Conservation (phyloP, 2,888 invertebrate genomes). For the Blera fallax region DNA sequence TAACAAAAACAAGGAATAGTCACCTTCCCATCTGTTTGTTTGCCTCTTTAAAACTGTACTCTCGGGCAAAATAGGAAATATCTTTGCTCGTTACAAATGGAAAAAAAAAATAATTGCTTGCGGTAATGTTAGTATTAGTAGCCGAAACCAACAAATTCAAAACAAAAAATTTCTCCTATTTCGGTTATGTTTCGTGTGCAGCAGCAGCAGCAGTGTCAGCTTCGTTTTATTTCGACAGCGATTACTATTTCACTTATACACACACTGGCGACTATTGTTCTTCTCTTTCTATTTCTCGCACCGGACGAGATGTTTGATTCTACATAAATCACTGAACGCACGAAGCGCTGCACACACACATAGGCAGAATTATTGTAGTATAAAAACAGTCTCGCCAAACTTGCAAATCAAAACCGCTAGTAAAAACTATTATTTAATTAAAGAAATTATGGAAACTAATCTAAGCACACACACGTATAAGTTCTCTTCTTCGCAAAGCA, state of each 20-base stretch:
- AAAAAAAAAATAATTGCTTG: background rate
- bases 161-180: conserved; percentile 26
- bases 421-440: conserved; percentile 50
- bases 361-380: background rate
- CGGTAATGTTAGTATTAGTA: background rate
- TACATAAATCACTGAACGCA: background rate
- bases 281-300: conserved; percentile 1
- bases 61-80: background rate
- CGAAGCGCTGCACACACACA: background rate
- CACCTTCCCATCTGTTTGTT: background rate
- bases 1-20: conserved; percentile 16
- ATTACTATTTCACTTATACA: conserved; percentile 3
- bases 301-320: conserved; percentile 13
- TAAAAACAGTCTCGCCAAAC: background rate
- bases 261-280: conserved; percentile 4
- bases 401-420: conserved; percentile 23
- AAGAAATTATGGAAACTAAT: conserved; percentile 31
- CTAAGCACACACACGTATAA: background rate
- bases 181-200: conserved; percentile 41
- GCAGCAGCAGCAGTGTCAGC: background rate
- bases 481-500: conserved; percentile 18
- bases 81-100: background rate
- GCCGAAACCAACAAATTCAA: conserved; percentile 6
- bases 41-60: background rate
- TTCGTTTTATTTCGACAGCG: conserved; percentile 17